Conservation (phyloP, 1,140 invertebrate species). For the Macrobrachium nipponense region DNA sequence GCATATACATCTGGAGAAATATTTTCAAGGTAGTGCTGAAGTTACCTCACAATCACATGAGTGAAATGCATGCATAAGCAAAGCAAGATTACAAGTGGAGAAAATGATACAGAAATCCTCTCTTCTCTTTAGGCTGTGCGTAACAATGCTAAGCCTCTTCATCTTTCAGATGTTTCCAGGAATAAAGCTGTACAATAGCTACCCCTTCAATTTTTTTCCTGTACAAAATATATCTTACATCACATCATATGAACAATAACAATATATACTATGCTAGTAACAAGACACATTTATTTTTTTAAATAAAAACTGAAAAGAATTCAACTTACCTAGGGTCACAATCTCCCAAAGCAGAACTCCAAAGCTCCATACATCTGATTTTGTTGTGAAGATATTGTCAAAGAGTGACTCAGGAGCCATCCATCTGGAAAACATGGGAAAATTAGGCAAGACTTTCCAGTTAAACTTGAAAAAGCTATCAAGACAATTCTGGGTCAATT, state of each 20-base stretch:
- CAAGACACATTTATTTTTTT: background rate
- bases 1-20: no score
- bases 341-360: constrained; percentile 73
- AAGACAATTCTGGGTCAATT: background rate
- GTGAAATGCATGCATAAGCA: no score
- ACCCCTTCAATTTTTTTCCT: no score
- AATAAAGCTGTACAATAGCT: no score
- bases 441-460: background rate
- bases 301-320: background rate
- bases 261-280: background rate
- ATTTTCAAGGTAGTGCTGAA: no score
- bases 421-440: constrained; percentile 73
- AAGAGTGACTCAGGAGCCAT: constrained; percentile 95
- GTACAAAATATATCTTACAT: background rate
- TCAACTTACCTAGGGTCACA: constrained; percentile 77
- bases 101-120: no score
- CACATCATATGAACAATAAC: constrained; percentile 1
- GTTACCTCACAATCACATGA: no score
- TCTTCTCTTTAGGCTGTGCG: no score
- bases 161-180: no score
- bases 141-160: no score
- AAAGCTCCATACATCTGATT: constrained; percentile 70
- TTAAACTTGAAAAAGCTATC: background rate
- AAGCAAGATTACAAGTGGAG: no score
- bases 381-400: constrained; percentile 88